Base-by-base conservation (phyloP, 2,113 vertebrate species). In the Ivindomyrus marchei region DNA sequence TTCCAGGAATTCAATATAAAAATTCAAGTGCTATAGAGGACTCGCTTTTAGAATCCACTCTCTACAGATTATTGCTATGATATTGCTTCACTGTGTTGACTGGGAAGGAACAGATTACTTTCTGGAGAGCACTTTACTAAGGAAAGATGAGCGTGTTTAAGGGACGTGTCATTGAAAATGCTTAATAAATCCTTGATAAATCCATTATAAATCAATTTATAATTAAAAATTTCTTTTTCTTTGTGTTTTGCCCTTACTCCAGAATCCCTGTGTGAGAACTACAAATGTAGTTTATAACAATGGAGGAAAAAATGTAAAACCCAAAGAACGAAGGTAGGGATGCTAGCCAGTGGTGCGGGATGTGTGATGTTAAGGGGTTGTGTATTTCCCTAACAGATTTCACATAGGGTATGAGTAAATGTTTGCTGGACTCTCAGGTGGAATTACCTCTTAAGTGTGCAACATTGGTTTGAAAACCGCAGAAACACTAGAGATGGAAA, bases 51-150 rank as follows among this genome's bases (percentile, higher is more conserved):
- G 83, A 90, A 89, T 88, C 88, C 53, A 87, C 90, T 53, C 46
- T 58, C 77, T 87, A 85, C 58, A 87, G 77, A 31, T 89, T 89
- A 89, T 77, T 13, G 77, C 87, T 56, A 80, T 86, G 58, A 85
- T 74, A 49, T 66, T 6, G 56, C n/a, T 86, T 88, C 77, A 89
- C 70, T 89, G 52, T 85, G 85, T 88, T 74, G 87, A 77, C 87
- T 90, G 88, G 50, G 86, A 87, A 62, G 56, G 50, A 89, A 88
- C 42, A 49, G 21, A 91, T 52, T 62, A 52, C 52, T 24, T 91
- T 53, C 77, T 49, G 15, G 36, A 88, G 89, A 90, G 83, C 83
- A 46, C 46, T 80, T 49, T 66, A 85, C 84, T 13, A 52, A 53
- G 49, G n/a, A 87, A 87, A 87, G 85, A 52, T 87, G 47, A 56